A percentile compares a stretch with the other conserved stretches of the same genome.
These are phyloP conservation scores for Oncorhynchus clarkii DNA, from an alignment of 2,113 vertebrate species.

Conservation along the genomic window DNA sequence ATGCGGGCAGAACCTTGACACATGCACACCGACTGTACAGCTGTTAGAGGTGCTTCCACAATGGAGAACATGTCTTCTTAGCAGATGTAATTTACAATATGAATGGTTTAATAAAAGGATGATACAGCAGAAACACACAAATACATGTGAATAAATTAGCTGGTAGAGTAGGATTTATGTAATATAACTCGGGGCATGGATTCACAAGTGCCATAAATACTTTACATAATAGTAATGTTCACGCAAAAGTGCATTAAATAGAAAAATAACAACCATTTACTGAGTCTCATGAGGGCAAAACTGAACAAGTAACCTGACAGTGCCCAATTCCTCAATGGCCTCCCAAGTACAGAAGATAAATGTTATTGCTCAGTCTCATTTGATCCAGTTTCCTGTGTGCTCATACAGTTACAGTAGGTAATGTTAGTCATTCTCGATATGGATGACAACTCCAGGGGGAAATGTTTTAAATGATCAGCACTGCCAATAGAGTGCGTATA, in stretches of 20 bases:
- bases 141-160: too few species aligned
- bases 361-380: too few species aligned
- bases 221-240: not conserved
- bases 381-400: too few species aligned
- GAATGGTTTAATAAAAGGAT: too few species aligned
- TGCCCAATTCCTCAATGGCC: not conserved
- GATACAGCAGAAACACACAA: too few species aligned
- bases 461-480: not conserved
- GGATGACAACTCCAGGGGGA: conserved; percentile 8
- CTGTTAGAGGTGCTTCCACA: too few species aligned
- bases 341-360: too few species aligned
- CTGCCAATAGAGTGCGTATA: not conserved
- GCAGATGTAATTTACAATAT: too few species aligned
- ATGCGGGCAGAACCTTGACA: not conserved
- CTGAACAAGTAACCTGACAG: not conserved
- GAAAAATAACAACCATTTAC: not conserved
- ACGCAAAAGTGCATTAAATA: not conserved
- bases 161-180: too few species aligned
- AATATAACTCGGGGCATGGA: too few species aligned
- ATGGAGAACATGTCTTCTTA: too few species aligned
- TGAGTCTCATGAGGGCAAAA: too few species aligned
- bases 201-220: not conserved
- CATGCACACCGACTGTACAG: not conserved
- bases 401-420: not conserved
- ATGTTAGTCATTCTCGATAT: conserved; percentile 19